Base-by-base conservation (phyloP, 2,113 vertebrate genomes). In the Excalfactoria chinensis region DNA sequence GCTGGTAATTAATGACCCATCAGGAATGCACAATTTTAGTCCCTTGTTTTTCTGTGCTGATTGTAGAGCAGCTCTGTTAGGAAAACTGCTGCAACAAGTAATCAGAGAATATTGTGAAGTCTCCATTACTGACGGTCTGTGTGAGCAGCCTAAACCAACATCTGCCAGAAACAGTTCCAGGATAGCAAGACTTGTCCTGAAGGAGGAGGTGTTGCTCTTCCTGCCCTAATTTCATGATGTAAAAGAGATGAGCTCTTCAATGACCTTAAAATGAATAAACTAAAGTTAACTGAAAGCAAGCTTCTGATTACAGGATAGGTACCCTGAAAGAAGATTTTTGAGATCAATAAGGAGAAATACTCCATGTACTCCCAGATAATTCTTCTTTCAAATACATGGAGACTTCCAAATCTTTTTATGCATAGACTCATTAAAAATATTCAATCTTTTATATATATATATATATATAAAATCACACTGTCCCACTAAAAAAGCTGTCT, bases 371-470 rank as follows among this genome's bases (percentile, higher is more conserved):
- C 66, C 34, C 46, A 82, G 23, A 11, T 23, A 34, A 7, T n/a
- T 80, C 3, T 2, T 40, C 5, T 71, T 67, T 70, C 23, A 11
- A 7, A 40, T 72, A 90, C 48, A 93, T 44, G 44, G 51, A 90
- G 74, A 9, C 67, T 89, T 82, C 25, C 72, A 94, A 93, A 95
- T 66, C 34, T 86, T 46, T 93, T 96, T 93, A 73, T 95, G 35
- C 86, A 66, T 3, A 30, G 8, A 72, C 9, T 75, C 59, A 75
- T 90, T 51, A 66, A 94, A 95, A 92, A 93, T 72, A 89, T 59
- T 74, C 6, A 16, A 48, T 67, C 11, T 88, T 91, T 41, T 41
- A n/a, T n/a, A n/a, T n/a, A n/a, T n/a, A n/a, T n/a, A 37, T 37
- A 37, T 37, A 37, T 37, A 37, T 37, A 8, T 37, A 90, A 91